Evolutionary conservation across 2,113 vertebrate species (phyloP), one percentile per base, ranked within the genome.

Genomic region (Stegostoma tigrinum): DNA sequence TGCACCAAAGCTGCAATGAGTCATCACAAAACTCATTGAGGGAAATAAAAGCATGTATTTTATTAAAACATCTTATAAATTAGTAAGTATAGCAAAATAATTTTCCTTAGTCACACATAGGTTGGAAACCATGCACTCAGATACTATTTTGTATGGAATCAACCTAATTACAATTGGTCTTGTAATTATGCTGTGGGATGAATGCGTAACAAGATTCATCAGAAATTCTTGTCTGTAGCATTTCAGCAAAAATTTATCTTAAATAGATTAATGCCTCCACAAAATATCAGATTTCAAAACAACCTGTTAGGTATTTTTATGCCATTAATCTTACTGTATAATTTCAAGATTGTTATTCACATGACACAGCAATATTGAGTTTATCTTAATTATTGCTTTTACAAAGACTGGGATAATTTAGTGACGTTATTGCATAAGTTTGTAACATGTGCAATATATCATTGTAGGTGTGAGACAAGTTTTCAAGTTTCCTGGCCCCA

Each of bases 301-400:
- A 91, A 61, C 15, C 2, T 61, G 87, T 64, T 83, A 90, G 34
- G 52, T 12, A 91, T 45, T 66, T 91, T 34, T 19, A 66, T 21
- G 89, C n/a, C 10, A 93, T 93, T 83, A 93, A 91, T 93, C 38
- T 6, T 61, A 42, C 55, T 93, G 15, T n/a, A 93, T 38, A 66
- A 93, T 93, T 93, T n/a, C 61, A 93, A 64, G n/a, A 67, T 19
- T 66, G 89, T 67, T 93, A 66, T 38, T 93, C 89, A 93, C 61
- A 93, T 6, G 0, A 66, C n/a, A 12, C 61, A 66, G 19, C 17
- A 93, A 66, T 21, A 23, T 66, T 66, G 89, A 66, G 17, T 93
- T 93, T 19, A 67, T 66, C n/a, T 42, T 93, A 64, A 93, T 38
- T 91, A 91, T 61, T 91, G 55, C 15, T 64, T 64, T 91, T 61